Evolutionary conservation across 1,140 invertebrate genomes (phyloP).

Genomic region (Drosophila kikkawai): DNA sequence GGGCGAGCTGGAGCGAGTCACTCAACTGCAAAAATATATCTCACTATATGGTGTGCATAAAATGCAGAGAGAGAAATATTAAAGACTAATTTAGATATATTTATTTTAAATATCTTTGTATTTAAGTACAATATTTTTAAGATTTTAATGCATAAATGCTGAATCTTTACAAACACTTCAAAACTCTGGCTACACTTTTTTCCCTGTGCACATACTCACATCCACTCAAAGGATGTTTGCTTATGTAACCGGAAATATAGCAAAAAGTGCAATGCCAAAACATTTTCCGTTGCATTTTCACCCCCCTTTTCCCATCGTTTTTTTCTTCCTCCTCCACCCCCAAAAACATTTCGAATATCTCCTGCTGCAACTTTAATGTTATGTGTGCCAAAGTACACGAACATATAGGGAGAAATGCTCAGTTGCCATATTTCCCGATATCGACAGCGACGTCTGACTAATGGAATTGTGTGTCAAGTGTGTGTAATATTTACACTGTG

Average conservation of each 20-base stretch:
- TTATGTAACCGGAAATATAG: constrained; percentile 82
- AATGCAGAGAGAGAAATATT: constrained; percentile 14
- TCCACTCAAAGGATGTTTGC: constrained; percentile 55
- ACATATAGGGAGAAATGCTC: constrained; percentile 23
- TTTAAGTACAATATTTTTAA: not conserved
- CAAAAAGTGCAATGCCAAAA: constrained; percentile 83
- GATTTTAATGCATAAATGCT: too few relatives aligned
- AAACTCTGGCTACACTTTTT: not conserved
- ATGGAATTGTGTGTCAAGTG: constrained; percentile 84
- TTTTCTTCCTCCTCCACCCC: not conserved
- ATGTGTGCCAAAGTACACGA: constrained; percentile 66
- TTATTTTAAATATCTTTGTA: not conserved
- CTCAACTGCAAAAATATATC: constrained; percentile 80
- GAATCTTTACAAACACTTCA: not conserved
- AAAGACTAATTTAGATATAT: too few relatives aligned
- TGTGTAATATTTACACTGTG: constrained; percentile 82
- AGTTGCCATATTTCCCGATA: constrained; percentile 76
- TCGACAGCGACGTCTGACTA: constrained; percentile 78
- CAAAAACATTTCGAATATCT: constrained; percentile 4
- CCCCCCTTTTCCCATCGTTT: not conserved
- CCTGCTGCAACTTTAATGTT: constrained; percentile 77
- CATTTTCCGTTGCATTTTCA: constrained; percentile 79
- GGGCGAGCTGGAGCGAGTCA: constrained; percentile 51
- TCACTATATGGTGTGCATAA: constrained; percentile 43
- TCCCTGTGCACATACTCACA: constrained; percentile 11